Evolutionary conservation across 2,888 invertebrate genomes (phyloP).

Genomic region (Mythimna lalbum): DNA sequence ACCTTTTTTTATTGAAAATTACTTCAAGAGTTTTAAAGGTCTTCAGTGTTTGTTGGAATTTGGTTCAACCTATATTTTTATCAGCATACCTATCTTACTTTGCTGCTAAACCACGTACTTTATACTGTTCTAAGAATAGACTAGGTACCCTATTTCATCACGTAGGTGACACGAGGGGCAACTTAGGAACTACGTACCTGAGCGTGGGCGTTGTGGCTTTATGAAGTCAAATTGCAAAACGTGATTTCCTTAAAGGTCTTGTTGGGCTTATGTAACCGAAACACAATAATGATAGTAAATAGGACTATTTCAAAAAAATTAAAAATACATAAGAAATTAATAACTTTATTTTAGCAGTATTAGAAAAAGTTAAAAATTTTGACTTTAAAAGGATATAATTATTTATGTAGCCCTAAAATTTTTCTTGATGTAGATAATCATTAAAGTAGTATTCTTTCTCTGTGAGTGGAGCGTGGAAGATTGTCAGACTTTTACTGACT

Average conservation of each 20-base stretch:
- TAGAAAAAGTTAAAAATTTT: neutral
- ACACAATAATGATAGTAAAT: neutral
- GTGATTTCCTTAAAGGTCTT: constrained; percentile 9
- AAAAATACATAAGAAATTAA: neutral
- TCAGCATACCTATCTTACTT: neutral
- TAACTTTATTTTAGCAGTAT: neutral
- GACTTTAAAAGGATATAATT: neutral
- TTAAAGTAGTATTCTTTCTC: too few relatives aligned
- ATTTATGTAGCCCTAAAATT: neutral
- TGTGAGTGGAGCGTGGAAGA: too few relatives aligned
- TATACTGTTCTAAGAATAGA: constrained; percentile 27
- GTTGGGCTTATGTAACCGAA: neutral
- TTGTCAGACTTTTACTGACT: too few relatives aligned
- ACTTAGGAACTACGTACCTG: neutral
- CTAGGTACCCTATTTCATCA: constrained; percentile 16
- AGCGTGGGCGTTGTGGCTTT: constrained; percentile 6
- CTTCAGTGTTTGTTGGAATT: neutral
- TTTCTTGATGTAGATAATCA: neutral
- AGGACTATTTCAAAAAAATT: too few relatives aligned
- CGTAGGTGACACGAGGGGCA: neutral
- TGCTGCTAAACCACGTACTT: neutral
- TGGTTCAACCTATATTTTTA: neutral
- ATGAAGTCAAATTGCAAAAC: constrained; percentile 25
- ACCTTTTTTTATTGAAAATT: constrained; percentile 5
- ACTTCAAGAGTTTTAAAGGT: neutral